Base-by-base conservation (phyloP, 2,797 vertebrate species). In the Crenichthys baileyi region DNA sequence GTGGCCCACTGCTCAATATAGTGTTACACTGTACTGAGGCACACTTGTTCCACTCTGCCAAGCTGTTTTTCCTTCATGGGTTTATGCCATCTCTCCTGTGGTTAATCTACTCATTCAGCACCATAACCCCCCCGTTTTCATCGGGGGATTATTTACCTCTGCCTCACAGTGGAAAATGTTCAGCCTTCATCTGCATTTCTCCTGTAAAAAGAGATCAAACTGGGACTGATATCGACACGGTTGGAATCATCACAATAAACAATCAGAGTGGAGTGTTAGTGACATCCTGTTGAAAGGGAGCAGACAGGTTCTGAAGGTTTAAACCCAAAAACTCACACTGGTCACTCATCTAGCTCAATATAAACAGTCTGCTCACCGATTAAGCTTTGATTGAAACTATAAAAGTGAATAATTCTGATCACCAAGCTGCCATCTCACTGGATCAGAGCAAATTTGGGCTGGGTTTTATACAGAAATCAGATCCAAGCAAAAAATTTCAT, bases 1-100 rank as follows among this genome's bases (percentile, higher is more conserved):
- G 76, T 20, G 76, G 51, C 63, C 7, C 7, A 77, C 65, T 22
- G 24, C 78, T 73, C 72, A 71, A 86, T 93, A 91, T 95, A 85
- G 70, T 82, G 83, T 96, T 94, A 90, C 93, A 85, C 1, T 71
- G 83, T 91, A 89, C 87, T 76, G 73, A 82, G 84, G 85, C 80
- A 87, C 91, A 93, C 90, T 93, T 90, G 87, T 94, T 95, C 91
- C 90, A 93, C 87, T 94, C 83, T 61, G 92, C 88, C 75, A 88
- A 72, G 61, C 79, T 86, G 85, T 46, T 89, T 90, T 83, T n/a
- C n/a, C 86, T 75, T 73, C 44, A 70, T 51, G n/a, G 78, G 78
- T 85, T 88, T 80, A 82, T 88, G 92, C 86, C 91, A 90, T 92
- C 92, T 87, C 90, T 90, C 53, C 83, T 88, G 91, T 58, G 91